phyloP scores from a whole-genome alignment of 2,888 invertebrate species.

The Mythimna loreyi region DNA sequence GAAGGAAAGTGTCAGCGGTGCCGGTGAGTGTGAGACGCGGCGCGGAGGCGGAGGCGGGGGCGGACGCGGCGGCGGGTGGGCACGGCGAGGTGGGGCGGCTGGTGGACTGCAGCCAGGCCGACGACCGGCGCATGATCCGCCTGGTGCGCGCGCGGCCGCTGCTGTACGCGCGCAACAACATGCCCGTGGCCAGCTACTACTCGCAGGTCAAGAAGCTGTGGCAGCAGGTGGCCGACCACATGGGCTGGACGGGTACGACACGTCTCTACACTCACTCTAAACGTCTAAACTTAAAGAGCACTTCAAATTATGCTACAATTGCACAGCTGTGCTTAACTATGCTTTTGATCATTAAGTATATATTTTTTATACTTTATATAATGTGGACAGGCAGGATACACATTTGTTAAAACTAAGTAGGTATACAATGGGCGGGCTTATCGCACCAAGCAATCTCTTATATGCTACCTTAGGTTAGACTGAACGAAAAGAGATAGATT shows the following conservation, averaged over 20 bases:
- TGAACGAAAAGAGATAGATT: no score
- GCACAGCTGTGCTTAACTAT: not conserved
- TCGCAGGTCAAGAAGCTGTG: constrained; percentile 83
- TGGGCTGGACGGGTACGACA: constrained; percentile 84
- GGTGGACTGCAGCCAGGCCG: constrained; percentile 85
- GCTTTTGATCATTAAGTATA: not conserved
- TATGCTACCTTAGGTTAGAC: no score
- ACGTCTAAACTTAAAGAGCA: not conserved
- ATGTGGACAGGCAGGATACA: no score
- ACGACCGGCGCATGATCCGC: constrained; percentile 84
- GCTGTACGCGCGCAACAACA: constrained; percentile 86
- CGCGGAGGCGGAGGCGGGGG: constrained; percentile 21
- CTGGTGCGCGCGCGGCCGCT: constrained; percentile 83
- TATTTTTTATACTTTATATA: no score
- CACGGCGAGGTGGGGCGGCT: constrained; percentile 76
- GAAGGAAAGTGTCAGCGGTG: constrained; percentile 32
- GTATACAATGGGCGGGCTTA: no score
- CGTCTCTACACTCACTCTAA: no score
- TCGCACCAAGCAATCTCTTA: no score
- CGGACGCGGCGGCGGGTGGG: constrained; percentile 16
- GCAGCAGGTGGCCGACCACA: constrained; percentile 82
- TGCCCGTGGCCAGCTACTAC: constrained; percentile 88
- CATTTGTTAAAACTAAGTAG: no score
- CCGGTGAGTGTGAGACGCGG: constrained; percentile 22
- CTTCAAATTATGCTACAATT: not conserved